These are phyloP conservation scores for Lymantria monacha DNA, from an alignment of 2,888 invertebrate species.

Conservation along the genomic window DNA sequence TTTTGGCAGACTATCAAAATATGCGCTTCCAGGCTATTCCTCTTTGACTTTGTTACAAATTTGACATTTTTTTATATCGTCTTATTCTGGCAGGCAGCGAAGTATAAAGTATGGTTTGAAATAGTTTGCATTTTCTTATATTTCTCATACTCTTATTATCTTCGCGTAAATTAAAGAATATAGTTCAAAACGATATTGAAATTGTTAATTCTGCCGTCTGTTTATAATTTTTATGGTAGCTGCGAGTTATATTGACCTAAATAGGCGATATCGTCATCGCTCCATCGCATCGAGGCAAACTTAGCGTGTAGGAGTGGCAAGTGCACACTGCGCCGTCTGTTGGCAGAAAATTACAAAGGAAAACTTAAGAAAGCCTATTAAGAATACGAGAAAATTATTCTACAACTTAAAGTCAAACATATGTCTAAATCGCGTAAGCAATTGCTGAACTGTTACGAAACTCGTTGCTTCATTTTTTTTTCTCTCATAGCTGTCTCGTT, in stretches of 20 bases:
- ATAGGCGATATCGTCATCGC: conserved; percentile 70
- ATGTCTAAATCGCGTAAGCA: conserved; percentile 4
- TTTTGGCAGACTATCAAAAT: conserved; percentile 43
- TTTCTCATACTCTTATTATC: conserved; percentile 1
- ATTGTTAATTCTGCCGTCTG: conserved; percentile 19
- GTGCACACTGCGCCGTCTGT: conserved; percentile 30
- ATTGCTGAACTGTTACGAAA: conserved; percentile 12
- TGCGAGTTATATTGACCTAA: conserved; percentile 71
- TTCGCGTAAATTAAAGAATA: background rate
- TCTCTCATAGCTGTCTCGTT: conserved; percentile 13
- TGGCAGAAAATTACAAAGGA: conserved; percentile 10
- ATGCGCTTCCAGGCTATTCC: conserved; percentile 29
- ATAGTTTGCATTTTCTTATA: conserved; percentile 1
- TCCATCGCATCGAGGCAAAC: conserved; percentile 47
- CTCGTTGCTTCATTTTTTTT: conserved; percentile 12
- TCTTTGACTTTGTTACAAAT: conserved; percentile 27
- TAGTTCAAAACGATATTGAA: conserved; percentile 16
- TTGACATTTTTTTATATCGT: conserved; percentile 16
- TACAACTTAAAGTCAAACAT: conserved; percentile 12
- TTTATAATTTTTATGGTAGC: conserved; percentile 65
- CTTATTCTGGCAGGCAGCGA: background rate
- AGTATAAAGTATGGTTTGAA: conserved; percentile 2
- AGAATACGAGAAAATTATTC: conserved; percentile 5
- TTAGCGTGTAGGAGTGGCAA: conserved; percentile 60
- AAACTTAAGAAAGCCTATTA: conserved; percentile 6